Percentiles rank a stretch among this genome's conserved stretches.
These are phyloP conservation scores for Erebia epiphron DNA, from an alignment of 2,888 invertebrate genomes.

Conservation along the genomic window DNA sequence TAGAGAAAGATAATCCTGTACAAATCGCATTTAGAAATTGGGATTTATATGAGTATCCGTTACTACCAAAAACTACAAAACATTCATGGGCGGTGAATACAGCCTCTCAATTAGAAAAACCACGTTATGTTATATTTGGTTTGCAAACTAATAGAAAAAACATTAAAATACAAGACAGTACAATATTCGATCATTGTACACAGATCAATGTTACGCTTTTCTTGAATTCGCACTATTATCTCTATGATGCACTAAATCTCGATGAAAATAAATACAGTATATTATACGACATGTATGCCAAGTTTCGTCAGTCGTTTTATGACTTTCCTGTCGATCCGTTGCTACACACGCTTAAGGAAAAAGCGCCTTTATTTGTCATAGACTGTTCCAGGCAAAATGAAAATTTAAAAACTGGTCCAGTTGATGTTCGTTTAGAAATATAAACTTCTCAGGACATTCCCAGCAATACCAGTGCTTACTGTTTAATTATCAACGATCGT, in stretches of 20 bases:
- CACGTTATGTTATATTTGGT: neutral
- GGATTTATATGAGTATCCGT: neutral
- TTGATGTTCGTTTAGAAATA: neutral
- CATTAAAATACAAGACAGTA: neutral
- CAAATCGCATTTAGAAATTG: neutral
- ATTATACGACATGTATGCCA: no score
- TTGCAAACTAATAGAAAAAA: neutral
- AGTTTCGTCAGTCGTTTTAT: no score
- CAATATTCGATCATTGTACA: neutral
- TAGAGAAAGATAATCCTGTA: neutral
- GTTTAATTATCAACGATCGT: neutral
- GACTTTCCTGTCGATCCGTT: no score
- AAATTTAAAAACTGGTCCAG: slow-evolving; percentile 1
- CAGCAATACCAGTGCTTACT: neutral
- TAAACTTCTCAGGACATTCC: neutral
- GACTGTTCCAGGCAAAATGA: neutral
- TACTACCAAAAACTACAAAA: neutral
- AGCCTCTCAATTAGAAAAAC: neutral
- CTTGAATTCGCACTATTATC: no score
- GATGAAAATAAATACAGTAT: no score
- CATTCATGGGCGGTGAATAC: neutral
- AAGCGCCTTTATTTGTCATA: no score
- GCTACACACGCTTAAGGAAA: no score
- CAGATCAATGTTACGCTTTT: no score
- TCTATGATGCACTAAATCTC: no score